These are phyloP conservation scores for Drosophila nasuta DNA, from an alignment of 1,140 invertebrate species.

Conservation along the genomic window DNA sequence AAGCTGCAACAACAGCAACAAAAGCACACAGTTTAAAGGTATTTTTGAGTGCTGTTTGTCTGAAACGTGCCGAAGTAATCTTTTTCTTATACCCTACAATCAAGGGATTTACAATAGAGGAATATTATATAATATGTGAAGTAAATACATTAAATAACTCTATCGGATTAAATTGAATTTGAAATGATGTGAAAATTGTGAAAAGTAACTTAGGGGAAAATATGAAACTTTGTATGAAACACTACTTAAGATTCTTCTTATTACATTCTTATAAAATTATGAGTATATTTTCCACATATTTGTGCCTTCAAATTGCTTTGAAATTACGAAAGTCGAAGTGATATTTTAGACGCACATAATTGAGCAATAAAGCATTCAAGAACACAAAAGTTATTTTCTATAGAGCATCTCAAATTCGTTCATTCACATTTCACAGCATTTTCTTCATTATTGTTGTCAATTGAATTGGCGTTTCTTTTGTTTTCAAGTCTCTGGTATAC, in stretches of 20 bases:
- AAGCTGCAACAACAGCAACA: slow-evolving; percentile 15
- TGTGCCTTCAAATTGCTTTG: too few relatives aligned
- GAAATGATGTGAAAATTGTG: not conserved
- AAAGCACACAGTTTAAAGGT: slow-evolving; percentile 18
- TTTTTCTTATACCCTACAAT: slow-evolving; percentile 12
- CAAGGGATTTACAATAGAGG: too few relatives aligned
- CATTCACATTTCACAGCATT: not conserved
- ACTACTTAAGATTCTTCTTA: too few relatives aligned
- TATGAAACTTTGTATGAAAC: too few relatives aligned
- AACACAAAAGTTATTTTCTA: not conserved
- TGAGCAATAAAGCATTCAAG: not conserved
- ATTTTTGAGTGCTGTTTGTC: slow-evolving; percentile 27
- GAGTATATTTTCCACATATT: too few relatives aligned
- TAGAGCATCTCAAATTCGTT: not conserved
- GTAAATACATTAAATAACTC: not conserved
- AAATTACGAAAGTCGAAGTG: too few relatives aligned
- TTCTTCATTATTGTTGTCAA: slow-evolving; percentile 30
- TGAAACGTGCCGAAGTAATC: slow-evolving; percentile 37
- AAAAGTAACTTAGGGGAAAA: too few relatives aligned
- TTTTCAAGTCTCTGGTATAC: not conserved
- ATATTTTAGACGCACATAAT: too few relatives aligned
- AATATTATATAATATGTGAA: not conserved
- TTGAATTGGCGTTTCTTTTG: slow-evolving; percentile 28
- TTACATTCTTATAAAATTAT: too few relatives aligned
- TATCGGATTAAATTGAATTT: not conserved